Evolutionary conservation across 2,888 invertebrate species (phyloP).

Genomic region (Lampropteryx suffumata): DNA sequence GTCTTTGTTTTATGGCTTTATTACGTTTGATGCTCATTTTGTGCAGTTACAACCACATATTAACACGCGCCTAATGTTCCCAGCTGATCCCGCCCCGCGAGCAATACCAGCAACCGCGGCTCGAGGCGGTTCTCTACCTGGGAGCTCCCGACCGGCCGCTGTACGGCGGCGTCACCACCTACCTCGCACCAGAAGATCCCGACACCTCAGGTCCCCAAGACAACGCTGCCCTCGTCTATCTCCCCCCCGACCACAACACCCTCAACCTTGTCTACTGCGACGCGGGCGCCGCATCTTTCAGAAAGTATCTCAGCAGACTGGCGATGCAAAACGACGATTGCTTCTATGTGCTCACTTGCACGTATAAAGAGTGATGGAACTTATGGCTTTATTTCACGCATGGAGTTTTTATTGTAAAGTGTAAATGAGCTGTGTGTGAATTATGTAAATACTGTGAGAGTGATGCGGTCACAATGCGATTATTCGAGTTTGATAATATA

Average conservation of each 20-base stretch:
- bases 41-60: too few species aligned
- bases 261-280: constrained; percentile 85
- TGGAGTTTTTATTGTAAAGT: too few species aligned
- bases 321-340: constrained; percentile 42
- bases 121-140: constrained; percentile 60
- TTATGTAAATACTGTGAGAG: neutral
- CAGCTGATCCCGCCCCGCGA: constrained; percentile 72
- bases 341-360: constrained; percentile 66
- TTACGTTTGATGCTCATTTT: too few species aligned
- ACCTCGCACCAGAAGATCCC: constrained; percentile 66
- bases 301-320: constrained; percentile 68
- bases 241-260: constrained; percentile 86
- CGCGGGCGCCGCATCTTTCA: constrained; percentile 74
- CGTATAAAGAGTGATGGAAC: constrained; percentile 62
- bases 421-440: neutral
- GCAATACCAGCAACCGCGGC: constrained; percentile 54
- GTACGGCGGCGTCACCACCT: constrained; percentile 55
- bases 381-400: too few species aligned
- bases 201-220: constrained; percentile 32
- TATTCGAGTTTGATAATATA: too few species aligned
- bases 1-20: too few species aligned
- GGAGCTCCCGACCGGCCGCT: constrained; percentile 48
- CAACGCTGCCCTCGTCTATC: constrained; percentile 76
- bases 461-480: too few species aligned
- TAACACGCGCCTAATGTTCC: neutral